Evolutionary conservation across 30 jellyfish, hydroid and myxozoan species (phyloP), one percentile per base, ranked within the genome.

Genomic region (Aurelia sp.): DNA sequence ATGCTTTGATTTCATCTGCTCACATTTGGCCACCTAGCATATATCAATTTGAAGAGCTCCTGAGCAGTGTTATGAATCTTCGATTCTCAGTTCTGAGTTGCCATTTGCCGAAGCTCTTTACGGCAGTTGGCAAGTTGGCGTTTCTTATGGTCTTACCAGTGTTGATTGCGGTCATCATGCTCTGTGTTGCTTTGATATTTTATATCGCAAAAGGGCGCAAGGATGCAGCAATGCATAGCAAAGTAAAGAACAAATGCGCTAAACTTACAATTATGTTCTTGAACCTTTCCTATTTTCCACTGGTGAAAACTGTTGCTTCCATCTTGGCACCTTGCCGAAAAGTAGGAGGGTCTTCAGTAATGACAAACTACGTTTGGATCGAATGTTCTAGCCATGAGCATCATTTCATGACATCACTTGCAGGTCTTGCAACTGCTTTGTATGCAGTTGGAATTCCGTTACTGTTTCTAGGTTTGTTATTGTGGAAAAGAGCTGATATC

Each of bases 401-500:
- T 51, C 19, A 68, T 0, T 13, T 27, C 11, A 6, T 70, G 59
- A 22, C 11, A 3, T 22, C 18, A 17, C 23, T 87, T 5, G 86
- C 96, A 11, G n/a, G 12, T 16, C 3, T 20, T 11, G 78, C 87
- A 6, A 8, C 71, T 3, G 70, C 73, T 55, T 18, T 87, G 27
- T 87, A 87, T 71, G 96, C 71, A 41, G 23, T 87, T 6, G 96
- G 96, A 11, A 68, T 72, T 13, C 96, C 96, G 3, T 57, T 60
- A 65, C 47, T 70, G 41, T 87, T 87, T 62, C 66, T 72, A 7
- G 40, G 61, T 16, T 67, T 87, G 66, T 74, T 87, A 18, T 0
- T 18, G 12, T 74, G 89, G 90, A 35, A 87, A 12, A 68, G 91
- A 35, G 27, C 71, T 12, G 64, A 70, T 13, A 47, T 87, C 20